Conservation (phyloP, 2,113 vertebrate species). For the human (Homo sapiens) region GRCh38 chrX:100300501-100301000, state of each 20-base stretch:
- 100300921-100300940: not conserved
- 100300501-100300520: not conserved
- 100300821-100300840: not conserved
- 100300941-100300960: not conserved
- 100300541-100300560: not conserved
- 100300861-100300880: not conserved
- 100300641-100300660: conserved; percentile 20
- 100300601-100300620: not conserved
- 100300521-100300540: not conserved
- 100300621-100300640: not conserved
- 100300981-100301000: conserved; percentile 26
- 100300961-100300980: not conserved
- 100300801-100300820: not conserved
- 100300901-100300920: not conserved
- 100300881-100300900: not conserved
- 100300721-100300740: not conserved
- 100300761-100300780: conserved; percentile 1
- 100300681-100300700: not conserved
- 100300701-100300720: not conserved
- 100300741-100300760: not conserved
- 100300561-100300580: conserved; percentile 5
- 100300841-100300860: not conserved
- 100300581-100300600: not conserved
- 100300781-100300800: not conserved
- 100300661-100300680: not conserved